Base-by-base conservation (phyloP, 2,113 vertebrate genomes). In the Uria aalge region DNA sequence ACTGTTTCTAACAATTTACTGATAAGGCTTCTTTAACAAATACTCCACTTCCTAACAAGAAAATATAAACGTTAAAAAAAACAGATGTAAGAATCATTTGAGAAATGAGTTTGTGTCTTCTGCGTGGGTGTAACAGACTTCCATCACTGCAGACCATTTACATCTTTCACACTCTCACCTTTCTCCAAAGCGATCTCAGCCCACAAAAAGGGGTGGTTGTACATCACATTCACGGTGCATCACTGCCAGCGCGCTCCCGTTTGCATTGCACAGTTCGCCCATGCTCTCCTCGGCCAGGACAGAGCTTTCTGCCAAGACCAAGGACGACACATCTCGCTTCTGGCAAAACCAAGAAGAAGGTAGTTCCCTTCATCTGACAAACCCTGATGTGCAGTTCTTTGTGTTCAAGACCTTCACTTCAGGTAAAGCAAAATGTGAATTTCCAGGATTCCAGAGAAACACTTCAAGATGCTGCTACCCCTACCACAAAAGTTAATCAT, bases 211-310 rank as follows among this genome's bases (percentile, higher is more conserved):
- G 26, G 66, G 24, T 2, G 0, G 7, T 5, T 6, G 27, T 45
- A 81, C 34, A 32, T 34, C 53, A 52, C 1, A 5, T 10, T 26
- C 52, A 18, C 3, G 19, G 57, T 30, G 20, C 30, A 30, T 24
- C 56, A 27, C 24, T 45, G 55, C 50, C 66, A 9, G 48, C 0
- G 3, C 1, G 2, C 16, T 20, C 20, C 36, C 8, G 6, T 68
- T 69, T 17, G 40, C 75, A 62, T 15, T 32, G 43, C 36, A 56
- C 11, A 41, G 8, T 6, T 34, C 30, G 67, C 4, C 10, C 36
- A 12, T 8, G 8, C 55, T n/a, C 38, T 79, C 74, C 50, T 69
- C 32, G 73, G 22, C 13, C 21, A 57, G 41, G 45, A 57, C 43
- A 72, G 18, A 76, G 56, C 56, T 66, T 75, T 63, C n/a, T 69